Evolutionary conservation across 2,113 vertebrate species (phyloP).

Genomic region (Antigone vipio): DNA sequence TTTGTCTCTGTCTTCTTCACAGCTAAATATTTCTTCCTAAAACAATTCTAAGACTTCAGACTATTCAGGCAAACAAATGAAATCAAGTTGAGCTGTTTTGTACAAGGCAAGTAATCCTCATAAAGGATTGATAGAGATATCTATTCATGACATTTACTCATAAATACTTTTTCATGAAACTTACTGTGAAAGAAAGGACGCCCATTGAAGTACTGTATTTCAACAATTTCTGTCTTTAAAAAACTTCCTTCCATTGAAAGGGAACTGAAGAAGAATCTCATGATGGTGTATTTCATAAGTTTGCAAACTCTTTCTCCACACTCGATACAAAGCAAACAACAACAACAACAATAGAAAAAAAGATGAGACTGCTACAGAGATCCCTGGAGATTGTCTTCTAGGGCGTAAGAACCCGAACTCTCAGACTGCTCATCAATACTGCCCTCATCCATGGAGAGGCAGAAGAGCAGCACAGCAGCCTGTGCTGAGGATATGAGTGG

Average conservation of each 20-base stretch:
- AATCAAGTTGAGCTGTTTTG: background rate
- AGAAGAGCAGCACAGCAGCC: background rate
- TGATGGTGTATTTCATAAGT: background rate
- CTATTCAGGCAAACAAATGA: background rate
- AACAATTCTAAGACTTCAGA: background rate
- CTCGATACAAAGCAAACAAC: background rate
- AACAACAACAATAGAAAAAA: background rate
- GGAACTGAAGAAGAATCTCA: background rate
- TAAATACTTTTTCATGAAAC: background rate
- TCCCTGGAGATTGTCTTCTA: background rate
- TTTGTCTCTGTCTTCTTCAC: background rate
- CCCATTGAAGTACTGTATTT: background rate
- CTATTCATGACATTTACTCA: background rate
- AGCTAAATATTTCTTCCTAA: background rate
- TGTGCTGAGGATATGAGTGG: too few species aligned
- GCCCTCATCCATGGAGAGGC: too few species aligned
- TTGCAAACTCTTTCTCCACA: background rate
- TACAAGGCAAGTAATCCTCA: background rate
- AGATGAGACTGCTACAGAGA: background rate
- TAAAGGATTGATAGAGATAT: background rate
- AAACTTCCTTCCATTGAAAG: background rate
- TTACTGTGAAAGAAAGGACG: background rate
- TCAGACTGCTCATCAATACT: background rate
- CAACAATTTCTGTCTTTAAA: background rate
- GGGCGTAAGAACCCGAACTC: background rate